A percentile compares a stretch with the other conserved stretches of the same genome.
phyloP scores from a whole-genome alignment of 2,888 invertebrate genomes.

The Sesia bembeciformis region DNA sequence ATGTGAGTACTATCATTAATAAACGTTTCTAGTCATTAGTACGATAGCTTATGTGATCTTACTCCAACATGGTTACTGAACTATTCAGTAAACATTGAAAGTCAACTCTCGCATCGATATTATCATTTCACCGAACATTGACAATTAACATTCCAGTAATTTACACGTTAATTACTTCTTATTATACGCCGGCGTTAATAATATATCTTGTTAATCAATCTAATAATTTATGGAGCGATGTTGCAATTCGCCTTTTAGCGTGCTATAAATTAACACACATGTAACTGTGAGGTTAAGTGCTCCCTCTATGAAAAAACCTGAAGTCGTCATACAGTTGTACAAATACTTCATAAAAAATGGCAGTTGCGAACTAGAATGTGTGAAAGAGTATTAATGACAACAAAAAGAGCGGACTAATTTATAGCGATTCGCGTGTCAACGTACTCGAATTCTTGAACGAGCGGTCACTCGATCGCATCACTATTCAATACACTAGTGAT shows the following conservation, averaged over 20 bases:
- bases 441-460: neutral
- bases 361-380: neutral
- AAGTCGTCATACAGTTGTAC: neutral
- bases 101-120: neutral
- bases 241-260: constrained; percentile 22
- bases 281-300: neutral
- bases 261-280: constrained; percentile 17
- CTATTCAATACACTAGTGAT: neutral
- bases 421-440: neutral
- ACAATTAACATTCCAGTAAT: constrained; percentile 57
- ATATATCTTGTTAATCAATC: constrained; percentile 1
- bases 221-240: neutral
- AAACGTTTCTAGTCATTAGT: neutral
- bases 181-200: constrained; percentile 37
- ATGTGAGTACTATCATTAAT: too few species aligned
- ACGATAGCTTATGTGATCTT: neutral
- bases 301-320: neutral
- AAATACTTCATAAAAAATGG: neutral
- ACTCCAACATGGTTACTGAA: neutral
- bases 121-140: constrained; percentile 24
- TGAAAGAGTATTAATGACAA: neutral
- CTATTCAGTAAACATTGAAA: neutral
- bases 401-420: neutral
- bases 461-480: too few species aligned
- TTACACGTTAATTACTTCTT: constrained; percentile 27